Conservation (phyloP, 2,888 invertebrate genomes). For the Drosophila kanekoi region DNA sequence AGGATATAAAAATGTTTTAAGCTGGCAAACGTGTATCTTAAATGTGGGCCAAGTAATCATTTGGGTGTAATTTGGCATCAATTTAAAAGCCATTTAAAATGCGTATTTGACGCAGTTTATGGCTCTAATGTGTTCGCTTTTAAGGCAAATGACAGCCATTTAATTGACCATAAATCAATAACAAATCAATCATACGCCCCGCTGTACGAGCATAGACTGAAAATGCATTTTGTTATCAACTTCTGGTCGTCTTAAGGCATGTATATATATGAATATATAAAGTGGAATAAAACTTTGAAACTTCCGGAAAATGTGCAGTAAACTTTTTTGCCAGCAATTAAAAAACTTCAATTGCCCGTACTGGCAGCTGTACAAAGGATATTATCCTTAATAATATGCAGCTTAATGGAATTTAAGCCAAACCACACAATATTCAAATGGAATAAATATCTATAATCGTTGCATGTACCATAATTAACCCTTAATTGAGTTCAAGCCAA, state of each 20-base stretch:
- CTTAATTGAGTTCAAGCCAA: background rate
- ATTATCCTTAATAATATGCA: background rate
- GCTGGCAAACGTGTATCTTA: too few species aligned
- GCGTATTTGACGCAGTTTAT: conserved; percentile 26
- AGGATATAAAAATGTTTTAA: background rate
- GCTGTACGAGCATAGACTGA: conserved; percentile 10
- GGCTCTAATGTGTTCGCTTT: conserved; percentile 1
- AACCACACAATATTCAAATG: too few species aligned
- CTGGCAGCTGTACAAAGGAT: background rate
- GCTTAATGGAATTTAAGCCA: too few species aligned
- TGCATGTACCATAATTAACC: background rate
- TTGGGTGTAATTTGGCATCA: conserved; percentile 3
- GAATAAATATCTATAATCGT: background rate
- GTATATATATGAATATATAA: background rate
- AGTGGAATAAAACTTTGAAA: conserved; percentile 1
- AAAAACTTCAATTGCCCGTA: too few species aligned
- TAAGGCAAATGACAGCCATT: conserved; percentile 10
- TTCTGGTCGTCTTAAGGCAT: too few species aligned
- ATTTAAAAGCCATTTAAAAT: conserved; percentile 15
- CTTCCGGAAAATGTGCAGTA: background rate
- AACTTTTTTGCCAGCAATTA: conserved; percentile 10
- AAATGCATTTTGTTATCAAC: background rate
- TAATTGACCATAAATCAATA: conserved; percentile 33
- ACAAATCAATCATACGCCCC: conserved; percentile 53
- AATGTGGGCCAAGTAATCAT: background rate